phyloP scores from a whole-genome alignment of 1,140 invertebrate species.

The Bilobella aurantiaca region DNA sequence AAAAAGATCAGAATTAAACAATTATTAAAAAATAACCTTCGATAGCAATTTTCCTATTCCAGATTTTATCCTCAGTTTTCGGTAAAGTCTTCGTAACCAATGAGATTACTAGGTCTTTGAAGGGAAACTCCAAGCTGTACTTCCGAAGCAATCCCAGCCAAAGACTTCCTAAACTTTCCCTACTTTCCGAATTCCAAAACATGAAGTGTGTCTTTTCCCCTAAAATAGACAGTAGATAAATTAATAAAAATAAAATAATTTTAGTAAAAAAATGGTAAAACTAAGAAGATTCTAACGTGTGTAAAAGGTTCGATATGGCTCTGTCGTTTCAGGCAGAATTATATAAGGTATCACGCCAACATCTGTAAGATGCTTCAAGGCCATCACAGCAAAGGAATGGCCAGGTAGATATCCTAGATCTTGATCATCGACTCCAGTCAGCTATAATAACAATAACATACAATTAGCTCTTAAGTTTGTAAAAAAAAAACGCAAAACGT shows the following conservation, averaged over 20 bases:
- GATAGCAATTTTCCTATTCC: slow-evolving; percentile 44
- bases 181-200: slow-evolving; percentile 16
- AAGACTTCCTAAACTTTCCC: slow-evolving; percentile 38
- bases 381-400: background rate
- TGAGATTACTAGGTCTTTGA: background rate
- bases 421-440: background rate
- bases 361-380: slow-evolving; percentile 12
- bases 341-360: slow-evolving; percentile 7
- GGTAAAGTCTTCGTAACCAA: slow-evolving; percentile 1
- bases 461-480: too few species aligned
- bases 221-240: background rate
- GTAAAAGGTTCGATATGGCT: background rate
- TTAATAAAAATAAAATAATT: background rate
- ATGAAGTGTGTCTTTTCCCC: background rate
- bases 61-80: slow-evolving; percentile 32
- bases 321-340: background rate
- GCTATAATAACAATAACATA: too few species aligned
- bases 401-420: background rate
- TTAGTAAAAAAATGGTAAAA: background rate
- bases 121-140: slow-evolving; percentile 1
- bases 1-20: slow-evolving; percentile 5
- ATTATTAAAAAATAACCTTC: slow-evolving; percentile 40
- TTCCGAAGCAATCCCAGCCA: slow-evolving; percentile 44
- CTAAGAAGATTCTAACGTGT: too few species aligned
- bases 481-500: slow-evolving; percentile 8